phyloP scores from a whole-genome alignment of 1,140 invertebrate genomes.

The Acarapis woodi region DNA sequence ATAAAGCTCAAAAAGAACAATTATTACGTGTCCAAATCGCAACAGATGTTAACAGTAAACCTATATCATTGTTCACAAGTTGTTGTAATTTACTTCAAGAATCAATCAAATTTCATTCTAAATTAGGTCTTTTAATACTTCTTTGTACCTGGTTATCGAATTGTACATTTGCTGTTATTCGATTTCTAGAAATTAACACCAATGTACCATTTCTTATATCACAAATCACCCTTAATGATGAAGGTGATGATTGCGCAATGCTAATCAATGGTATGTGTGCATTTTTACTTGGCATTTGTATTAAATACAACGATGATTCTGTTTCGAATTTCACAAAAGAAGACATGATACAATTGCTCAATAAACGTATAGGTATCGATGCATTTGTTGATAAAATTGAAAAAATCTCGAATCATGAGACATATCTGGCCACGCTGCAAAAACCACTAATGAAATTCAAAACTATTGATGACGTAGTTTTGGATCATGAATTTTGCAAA shows the following conservation, averaged over 20 bases:
- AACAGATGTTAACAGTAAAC: conserved; percentile 45
- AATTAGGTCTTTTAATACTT: conserved; percentile 69
- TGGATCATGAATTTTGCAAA: conserved; percentile 85
- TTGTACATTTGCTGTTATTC: conserved; percentile 47
- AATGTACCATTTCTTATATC: conserved; percentile 39
- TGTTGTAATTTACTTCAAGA: conserved; percentile 53
- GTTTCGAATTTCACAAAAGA: conserved; percentile 44
- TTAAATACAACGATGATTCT: conserved; percentile 68
- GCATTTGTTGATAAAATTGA: conserved; percentile 55
- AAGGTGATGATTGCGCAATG: conserved; percentile 58
- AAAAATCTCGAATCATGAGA: conserved; percentile 57
- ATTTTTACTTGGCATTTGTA: conserved; percentile 69
- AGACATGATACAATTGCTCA: conserved; percentile 48
- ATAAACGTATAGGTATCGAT: conserved; percentile 70
- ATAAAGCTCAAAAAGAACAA: conserved; percentile 61
- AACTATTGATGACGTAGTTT: conserved; percentile 40
- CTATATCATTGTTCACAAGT: conserved; percentile 61
- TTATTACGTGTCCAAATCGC: conserved; percentile 68
- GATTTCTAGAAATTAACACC: conserved; percentile 50
- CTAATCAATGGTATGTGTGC: conserved; percentile 71
- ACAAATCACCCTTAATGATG: conserved; percentile 28
- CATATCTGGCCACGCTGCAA: conserved; percentile 65
- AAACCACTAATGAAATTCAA: conserved; percentile 58
- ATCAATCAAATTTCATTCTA: conserved; percentile 51
- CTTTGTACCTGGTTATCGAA: conserved; percentile 60